Conservation (phyloP, 2,888 invertebrate genomes). For the Meiosimyza decipiens region DNA sequence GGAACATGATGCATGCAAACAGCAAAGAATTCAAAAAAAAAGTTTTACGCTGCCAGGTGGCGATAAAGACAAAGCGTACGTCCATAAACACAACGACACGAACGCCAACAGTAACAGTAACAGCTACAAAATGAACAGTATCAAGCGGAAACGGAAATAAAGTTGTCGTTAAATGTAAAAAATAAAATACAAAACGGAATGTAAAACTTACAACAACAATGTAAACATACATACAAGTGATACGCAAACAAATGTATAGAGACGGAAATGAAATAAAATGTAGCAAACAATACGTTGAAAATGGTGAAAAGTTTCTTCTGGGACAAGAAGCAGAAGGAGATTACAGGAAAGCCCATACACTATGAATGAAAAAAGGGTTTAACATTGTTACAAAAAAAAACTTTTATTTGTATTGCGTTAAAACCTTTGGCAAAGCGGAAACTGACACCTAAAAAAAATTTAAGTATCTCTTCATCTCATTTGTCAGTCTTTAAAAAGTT, state of each 20-base stretch:
- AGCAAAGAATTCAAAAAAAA: neutral
- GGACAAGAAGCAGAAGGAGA: no score
- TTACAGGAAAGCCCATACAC: no score
- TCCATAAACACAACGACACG: neutral
- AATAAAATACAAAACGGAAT: neutral
- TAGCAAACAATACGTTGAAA: neutral
- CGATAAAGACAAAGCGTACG: slow-evolving; percentile 1
- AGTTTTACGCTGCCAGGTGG: neutral
- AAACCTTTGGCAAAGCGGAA: no score
- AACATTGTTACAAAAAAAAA: no score
- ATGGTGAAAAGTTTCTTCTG: no score
- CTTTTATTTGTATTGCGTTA: no score
- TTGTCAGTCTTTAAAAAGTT: no score
- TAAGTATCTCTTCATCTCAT: no score
- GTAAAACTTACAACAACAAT: neutral
- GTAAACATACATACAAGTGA: neutral
- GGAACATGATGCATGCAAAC: neutral
- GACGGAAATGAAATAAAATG: slow-evolving; percentile 4
- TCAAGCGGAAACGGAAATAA: slow-evolving; percentile 20
- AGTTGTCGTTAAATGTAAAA: slow-evolving; percentile 4
- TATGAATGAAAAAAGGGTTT: no score
- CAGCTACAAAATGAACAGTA: neutral
- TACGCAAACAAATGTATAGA: neutral
- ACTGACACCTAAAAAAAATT: no score
- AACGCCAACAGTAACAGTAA: neutral